Percentiles rank a stretch among this genome's conserved stretches.
Conservation (phyloP, 2,888 invertebrate species). For the Himalopsyche japonica region DNA sequence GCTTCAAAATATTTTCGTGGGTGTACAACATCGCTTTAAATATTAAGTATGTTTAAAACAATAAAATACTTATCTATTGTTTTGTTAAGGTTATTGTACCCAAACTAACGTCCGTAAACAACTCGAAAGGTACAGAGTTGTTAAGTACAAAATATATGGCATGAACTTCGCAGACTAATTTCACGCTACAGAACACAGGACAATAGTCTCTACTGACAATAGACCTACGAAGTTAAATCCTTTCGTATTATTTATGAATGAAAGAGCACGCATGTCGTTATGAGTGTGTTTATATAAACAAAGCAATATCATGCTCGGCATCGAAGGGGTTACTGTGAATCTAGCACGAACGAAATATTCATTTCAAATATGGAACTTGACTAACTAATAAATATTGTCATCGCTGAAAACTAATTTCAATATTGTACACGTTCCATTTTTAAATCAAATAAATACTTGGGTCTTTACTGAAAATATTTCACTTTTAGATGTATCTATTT, state of each 20-base stretch:
- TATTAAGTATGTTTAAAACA: background rate
- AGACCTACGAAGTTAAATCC: background rate
- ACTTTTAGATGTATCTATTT: too few species aligned
- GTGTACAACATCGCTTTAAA: background rate
- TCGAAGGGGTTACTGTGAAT: slow-evolving; percentile 3
- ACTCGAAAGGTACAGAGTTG: background rate
- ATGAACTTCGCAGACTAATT: slow-evolving; percentile 6
- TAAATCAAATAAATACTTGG: too few species aligned
- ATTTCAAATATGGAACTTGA: background rate
- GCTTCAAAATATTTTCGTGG: background rate
- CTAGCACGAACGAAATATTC: slow-evolving; percentile 4
- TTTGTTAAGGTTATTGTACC: background rate
- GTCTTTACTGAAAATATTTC: too few species aligned
- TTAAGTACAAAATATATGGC: slow-evolving; percentile 10
- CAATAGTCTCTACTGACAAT: background rate
- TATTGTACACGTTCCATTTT: too few species aligned
- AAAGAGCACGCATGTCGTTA: background rate
- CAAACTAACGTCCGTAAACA: background rate
- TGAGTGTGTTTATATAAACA: slow-evolving; percentile 8
- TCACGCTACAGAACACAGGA: background rate
- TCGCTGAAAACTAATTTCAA: too few species aligned
- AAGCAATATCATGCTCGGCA: slow-evolving; percentile 2
- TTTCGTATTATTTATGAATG: background rate
- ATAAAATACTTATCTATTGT: background rate
- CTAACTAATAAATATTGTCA: too few species aligned